phyloP scores from a whole-genome alignment of 2,113 vertebrate genomes.

The Anguilla rostrata region DNA sequence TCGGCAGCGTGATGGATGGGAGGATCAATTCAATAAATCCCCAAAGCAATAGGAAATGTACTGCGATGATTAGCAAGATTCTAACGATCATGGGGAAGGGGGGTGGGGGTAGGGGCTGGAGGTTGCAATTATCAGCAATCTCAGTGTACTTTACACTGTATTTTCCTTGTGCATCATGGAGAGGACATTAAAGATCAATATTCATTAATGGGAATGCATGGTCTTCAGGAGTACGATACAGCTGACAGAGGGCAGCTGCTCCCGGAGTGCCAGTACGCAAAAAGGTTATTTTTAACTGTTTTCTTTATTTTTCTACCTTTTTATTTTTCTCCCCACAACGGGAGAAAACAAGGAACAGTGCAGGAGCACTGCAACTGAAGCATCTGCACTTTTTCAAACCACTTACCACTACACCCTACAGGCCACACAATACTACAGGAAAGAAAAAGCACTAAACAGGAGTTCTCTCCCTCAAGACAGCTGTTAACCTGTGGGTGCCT shows the following conservation, averaged over 20 bases:
- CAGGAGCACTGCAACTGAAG: too few relatives aligned
- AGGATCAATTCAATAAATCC: slow-evolving; percentile 21
- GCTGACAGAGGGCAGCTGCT: background rate
- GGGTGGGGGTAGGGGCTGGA: slow-evolving; percentile 30
- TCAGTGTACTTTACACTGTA: slow-evolving; percentile 7
- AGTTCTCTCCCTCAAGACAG: too few relatives aligned
- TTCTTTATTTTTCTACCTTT: background rate
- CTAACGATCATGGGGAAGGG: slow-evolving; percentile 21
- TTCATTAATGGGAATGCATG: background rate
- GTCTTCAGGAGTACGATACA: background rate
- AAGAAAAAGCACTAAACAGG: background rate
- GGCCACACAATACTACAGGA: background rate
- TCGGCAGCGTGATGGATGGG: slow-evolving; percentile 21
- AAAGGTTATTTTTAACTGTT: background rate
- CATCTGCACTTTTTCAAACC: background rate
- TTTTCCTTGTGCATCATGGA: slow-evolving; percentile 4
- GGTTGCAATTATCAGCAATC: slow-evolving; percentile 14
- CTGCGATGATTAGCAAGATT: slow-evolving; percentile 27
- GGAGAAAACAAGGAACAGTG: background rate
- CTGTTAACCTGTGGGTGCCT: too few relatives aligned
- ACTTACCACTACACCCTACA: background rate
- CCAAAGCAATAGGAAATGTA: slow-evolving; percentile 19
- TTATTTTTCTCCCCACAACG: background rate
- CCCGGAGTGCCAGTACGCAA: background rate
- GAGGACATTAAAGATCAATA: background rate